Conservation (phyloP, 2,888 invertebrate species). For the Dolichomitus sp. region DNA sequence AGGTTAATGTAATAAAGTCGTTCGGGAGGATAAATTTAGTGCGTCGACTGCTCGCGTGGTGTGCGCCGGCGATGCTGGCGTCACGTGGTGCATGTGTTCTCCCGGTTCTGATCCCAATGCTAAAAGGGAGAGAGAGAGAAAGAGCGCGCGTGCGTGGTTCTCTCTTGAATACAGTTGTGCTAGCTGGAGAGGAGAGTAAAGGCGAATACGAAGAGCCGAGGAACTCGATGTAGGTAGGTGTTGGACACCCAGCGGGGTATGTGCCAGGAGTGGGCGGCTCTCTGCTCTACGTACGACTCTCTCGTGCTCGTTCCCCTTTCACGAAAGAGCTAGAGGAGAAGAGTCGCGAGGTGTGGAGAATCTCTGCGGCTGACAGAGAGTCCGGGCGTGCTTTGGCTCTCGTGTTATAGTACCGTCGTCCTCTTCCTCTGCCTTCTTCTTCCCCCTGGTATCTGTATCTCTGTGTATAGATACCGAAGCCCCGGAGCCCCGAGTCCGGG, state of each 20-base stretch:
- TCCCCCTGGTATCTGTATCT: slow-evolving; percentile 79
- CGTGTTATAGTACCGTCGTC: slow-evolving; percentile 76
- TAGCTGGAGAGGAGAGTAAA: background rate
- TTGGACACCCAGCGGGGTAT: slow-evolving; percentile 85
- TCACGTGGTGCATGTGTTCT: slow-evolving; percentile 71
- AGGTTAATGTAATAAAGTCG: slow-evolving; percentile 84
- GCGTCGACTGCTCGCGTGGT: slow-evolving; percentile 69
- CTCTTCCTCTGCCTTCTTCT: slow-evolving; percentile 8
- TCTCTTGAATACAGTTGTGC: slow-evolving; percentile 73
- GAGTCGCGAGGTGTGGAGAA: slow-evolving; percentile 62
- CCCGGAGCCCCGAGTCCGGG: slow-evolving; percentile 58
- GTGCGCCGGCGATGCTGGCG: slow-evolving; percentile 65
- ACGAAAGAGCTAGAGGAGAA: slow-evolving; percentile 19
- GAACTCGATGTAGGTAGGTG: slow-evolving; percentile 81
- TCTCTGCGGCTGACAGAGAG: slow-evolving; percentile 70
- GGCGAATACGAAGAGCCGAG: slow-evolving; percentile 52
- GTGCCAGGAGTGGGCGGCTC: slow-evolving; percentile 82
- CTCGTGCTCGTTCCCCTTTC: slow-evolving; percentile 64
- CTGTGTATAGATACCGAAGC: slow-evolving; percentile 73
- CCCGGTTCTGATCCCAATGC: slow-evolving; percentile 32
- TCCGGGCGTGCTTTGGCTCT: slow-evolving; percentile 67
- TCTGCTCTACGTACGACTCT: slow-evolving; percentile 46
- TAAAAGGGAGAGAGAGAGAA: background rate
- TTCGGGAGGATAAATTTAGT: slow-evolving; percentile 83
- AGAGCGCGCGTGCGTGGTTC: background rate